Conservation (phyloP, 2,797 vertebrate species). For the Eleutherodactylus coqui region DNA sequence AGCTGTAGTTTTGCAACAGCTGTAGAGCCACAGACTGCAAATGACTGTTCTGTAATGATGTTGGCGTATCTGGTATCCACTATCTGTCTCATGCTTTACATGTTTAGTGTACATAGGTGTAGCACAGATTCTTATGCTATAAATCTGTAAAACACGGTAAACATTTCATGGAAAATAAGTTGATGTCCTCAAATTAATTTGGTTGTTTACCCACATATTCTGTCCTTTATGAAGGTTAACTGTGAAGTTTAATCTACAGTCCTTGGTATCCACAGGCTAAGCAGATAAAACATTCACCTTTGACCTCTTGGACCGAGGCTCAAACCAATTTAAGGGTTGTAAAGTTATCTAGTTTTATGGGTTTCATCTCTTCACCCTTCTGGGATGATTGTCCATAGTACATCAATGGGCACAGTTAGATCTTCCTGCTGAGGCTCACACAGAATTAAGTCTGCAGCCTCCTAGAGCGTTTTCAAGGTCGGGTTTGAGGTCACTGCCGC, state of each 20-base stretch:
- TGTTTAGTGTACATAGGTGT: background rate
- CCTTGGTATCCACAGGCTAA: slow-evolving; percentile 27
- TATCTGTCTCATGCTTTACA: background rate
- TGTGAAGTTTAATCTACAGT: slow-evolving; percentile 39
- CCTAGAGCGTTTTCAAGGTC: slow-evolving; percentile 50
- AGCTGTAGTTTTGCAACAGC: no score
- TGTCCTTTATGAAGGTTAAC: slow-evolving; percentile 40
- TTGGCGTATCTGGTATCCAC: no score
- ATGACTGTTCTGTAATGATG: no score
- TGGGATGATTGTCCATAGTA: slow-evolving; percentile 36
- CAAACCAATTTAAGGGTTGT: slow-evolving; percentile 46
- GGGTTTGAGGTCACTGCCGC: slow-evolving; percentile 56
- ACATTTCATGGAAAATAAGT: background rate
- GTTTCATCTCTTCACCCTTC: slow-evolving; percentile 49
- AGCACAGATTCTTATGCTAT: background rate
- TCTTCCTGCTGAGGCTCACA: slow-evolving; percentile 39
- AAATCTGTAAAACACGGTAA: background rate
- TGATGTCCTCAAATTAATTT: background rate
- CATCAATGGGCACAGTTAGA: slow-evolving; percentile 55
- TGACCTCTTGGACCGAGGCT: slow-evolving; percentile 39
- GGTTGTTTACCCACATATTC: slow-evolving; percentile 2
- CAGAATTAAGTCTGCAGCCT: slow-evolving; percentile 45
- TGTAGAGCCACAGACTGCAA: no score
- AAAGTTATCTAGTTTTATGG: slow-evolving; percentile 60
- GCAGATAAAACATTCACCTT: slow-evolving; percentile 58